A percentile compares a stretch with the other conserved stretches of the same genome.
Evolutionary conservation across 2,888 invertebrate genomes (phyloP).

Genomic region (Lamellibrachia satsuma): DNA sequence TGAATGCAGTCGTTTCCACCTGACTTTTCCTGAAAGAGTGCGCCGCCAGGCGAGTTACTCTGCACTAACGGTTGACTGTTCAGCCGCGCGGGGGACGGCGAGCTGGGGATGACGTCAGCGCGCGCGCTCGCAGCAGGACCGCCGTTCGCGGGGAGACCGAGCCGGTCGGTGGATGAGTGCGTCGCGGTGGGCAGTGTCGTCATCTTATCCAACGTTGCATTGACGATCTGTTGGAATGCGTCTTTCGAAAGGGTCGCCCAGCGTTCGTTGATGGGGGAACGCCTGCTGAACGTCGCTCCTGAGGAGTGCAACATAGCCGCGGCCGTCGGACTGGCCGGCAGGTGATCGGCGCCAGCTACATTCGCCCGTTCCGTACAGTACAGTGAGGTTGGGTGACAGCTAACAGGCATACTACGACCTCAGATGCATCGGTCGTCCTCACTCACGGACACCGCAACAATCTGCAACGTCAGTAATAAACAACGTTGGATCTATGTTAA

Average conservation of each 20-base stretch:
- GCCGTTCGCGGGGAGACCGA: not conserved
- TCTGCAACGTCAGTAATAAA: not conserved
- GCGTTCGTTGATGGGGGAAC: not conserved
- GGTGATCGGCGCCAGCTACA: not conserved
- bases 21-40: slow-evolving; percentile 17
- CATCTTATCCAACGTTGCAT: not conserved
- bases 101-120: not conserved
- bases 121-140: not conserved
- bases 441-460: not conserved
- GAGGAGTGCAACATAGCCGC: not conserved
- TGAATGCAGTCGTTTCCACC: slow-evolving; percentile 6
- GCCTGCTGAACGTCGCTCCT: not conserved
- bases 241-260: not conserved
- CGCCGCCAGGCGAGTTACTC: slow-evolving; percentile 12
- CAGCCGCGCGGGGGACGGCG: not conserved
- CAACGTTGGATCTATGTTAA: too few species aligned
- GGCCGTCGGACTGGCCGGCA: not conserved
- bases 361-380: not conserved
- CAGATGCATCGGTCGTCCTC: not conserved
- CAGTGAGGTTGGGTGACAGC: not conserved
- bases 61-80: slow-evolving; percentile 17
- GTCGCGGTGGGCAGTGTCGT: not conserved
- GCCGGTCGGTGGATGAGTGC: not conserved
- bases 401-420: not conserved
- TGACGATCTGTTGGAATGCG: slow-evolving; percentile 17